Evolutionary conservation across 2,113 vertebrate genomes (phyloP), one percentile per base, ranked within the genome.

Genomic region (Melanostigma gelatinosum): DNA sequence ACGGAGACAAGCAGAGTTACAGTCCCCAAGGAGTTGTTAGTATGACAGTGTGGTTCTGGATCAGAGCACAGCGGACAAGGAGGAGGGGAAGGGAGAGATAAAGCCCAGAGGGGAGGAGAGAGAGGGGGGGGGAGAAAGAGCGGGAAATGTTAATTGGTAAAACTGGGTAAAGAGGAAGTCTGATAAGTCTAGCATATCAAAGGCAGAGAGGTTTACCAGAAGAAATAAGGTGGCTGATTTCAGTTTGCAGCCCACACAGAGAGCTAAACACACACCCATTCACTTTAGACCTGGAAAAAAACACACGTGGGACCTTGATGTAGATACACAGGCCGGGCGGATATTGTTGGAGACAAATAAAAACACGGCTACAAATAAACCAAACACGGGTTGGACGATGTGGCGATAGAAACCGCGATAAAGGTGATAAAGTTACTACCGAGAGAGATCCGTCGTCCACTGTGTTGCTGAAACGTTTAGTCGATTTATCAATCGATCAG

Each of bases 41-140:
- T 98, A 98, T 98, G 96, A 99, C 96, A 97, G 96, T 97, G 96
- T 98, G 98, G 96, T 97, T 99, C 98, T 99, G 96, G 96, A 97
- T 95, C 94, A 94, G 96, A 95, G 96, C 95, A 96, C 91, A 96
- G 95, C 93, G 93, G 86, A 96, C 94, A 95, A 94, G 93, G 88
- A 64, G 72, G 81, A 94, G 93, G 81, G 94, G 92, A 74, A 74
- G 81, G 86, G 79, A 71, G 81, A 86, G 87, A 86, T 76, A 90
- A 82, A 86, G 55, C 82, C 77, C 68, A 88, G 80, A 88, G 76
- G 77, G 73, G 86, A 73, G 80, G 88, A 87, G 57, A 83, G 38
- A 79, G 72, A 34, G 83, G 55, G 63, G 68, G 63, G 58, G 75
- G 55, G 85, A 84, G 67, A 90, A 78, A 91, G 75, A 93, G 89